phyloP scores from a whole-genome alignment of 2,888 invertebrate genomes.

The Heliconius cydno region DNA sequence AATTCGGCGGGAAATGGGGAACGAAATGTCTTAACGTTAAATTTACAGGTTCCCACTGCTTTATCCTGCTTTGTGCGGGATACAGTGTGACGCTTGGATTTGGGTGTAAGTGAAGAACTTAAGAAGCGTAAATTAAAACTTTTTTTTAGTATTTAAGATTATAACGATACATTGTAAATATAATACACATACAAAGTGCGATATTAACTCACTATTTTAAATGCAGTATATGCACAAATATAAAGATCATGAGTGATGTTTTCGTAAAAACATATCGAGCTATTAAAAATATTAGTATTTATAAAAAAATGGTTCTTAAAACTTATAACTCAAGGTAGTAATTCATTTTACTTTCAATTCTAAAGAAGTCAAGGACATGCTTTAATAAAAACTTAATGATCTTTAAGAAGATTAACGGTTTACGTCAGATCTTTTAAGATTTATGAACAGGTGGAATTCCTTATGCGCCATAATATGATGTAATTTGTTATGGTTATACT shows the following conservation, averaged over 20 bases:
- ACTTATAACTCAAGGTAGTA: neutral
- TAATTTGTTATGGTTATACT: constrained; percentile 11
- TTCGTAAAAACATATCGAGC: neutral
- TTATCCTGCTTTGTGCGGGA: too few relatives aligned
- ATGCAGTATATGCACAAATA: too few relatives aligned
- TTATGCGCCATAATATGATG: constrained; percentile 21
- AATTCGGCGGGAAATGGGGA: too few relatives aligned
- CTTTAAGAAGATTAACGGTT: constrained; percentile 30
- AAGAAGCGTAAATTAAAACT: too few relatives aligned
- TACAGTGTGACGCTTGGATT: neutral
- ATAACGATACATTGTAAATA: neutral
- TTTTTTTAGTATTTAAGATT: neutral
- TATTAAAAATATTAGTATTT: neutral
- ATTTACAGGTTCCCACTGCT: too few relatives aligned
- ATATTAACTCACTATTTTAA: too few relatives aligned
- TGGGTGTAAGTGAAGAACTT: neutral
- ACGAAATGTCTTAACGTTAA: too few relatives aligned
- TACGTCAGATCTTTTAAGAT: constrained; percentile 31
- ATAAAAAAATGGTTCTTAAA: neutral
- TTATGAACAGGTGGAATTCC: constrained; percentile 28
- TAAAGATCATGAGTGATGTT: neutral
- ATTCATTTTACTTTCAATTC: constrained; percentile 7
- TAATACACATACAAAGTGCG: too few relatives aligned
- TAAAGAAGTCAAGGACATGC: neutral
- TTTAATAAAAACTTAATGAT: constrained; percentile 26